phyloP scores from a whole-genome alignment of 2,888 invertebrate species.

The Sinotaia quadrata region DNA sequence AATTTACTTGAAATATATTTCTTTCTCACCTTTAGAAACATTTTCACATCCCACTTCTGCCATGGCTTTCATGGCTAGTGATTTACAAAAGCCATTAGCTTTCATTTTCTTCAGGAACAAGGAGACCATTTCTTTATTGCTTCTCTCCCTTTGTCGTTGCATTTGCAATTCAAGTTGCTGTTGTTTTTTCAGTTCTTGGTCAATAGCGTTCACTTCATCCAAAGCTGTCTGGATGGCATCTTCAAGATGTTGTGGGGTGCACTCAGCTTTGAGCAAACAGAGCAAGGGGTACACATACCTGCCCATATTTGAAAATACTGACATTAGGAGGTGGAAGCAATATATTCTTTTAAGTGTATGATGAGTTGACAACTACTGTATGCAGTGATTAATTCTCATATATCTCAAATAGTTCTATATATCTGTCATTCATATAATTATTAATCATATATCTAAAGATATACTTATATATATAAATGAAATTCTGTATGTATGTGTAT shows the following conservation, averaged over 20 bases:
- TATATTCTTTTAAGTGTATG: too few relatives aligned
- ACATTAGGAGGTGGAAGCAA: too few relatives aligned
- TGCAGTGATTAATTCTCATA: too few relatives aligned
- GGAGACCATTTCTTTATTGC: slow-evolving; percentile 6
- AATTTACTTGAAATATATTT: background rate
- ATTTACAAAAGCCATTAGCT: slow-evolving; percentile 39
- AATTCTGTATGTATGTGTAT: too few relatives aligned
- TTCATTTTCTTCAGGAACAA: slow-evolving; percentile 42
- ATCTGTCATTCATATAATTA: too few relatives aligned
- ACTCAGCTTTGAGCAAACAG: slow-evolving; percentile 45
- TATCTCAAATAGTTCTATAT: too few relatives aligned
- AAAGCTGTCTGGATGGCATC: slow-evolving; percentile 42
- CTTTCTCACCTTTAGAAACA: slow-evolving; percentile 38
- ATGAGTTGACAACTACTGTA: too few relatives aligned
- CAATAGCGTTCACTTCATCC: slow-evolving; percentile 24
- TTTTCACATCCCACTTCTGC: slow-evolving; percentile 32
- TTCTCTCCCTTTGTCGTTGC: background rate
- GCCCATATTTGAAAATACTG: background rate
- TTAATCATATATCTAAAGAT: too few relatives aligned
- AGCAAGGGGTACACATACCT: slow-evolving; percentile 48
- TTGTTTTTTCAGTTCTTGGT: slow-evolving; percentile 17
- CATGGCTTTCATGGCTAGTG: slow-evolving; percentile 42
- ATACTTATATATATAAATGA: too few relatives aligned
- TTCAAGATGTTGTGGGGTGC: slow-evolving; percentile 43
- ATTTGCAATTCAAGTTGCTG: background rate